phyloP scores from a whole-genome alignment of 2,797 vertebrate genomes.

The Erithacus rubecula region DNA sequence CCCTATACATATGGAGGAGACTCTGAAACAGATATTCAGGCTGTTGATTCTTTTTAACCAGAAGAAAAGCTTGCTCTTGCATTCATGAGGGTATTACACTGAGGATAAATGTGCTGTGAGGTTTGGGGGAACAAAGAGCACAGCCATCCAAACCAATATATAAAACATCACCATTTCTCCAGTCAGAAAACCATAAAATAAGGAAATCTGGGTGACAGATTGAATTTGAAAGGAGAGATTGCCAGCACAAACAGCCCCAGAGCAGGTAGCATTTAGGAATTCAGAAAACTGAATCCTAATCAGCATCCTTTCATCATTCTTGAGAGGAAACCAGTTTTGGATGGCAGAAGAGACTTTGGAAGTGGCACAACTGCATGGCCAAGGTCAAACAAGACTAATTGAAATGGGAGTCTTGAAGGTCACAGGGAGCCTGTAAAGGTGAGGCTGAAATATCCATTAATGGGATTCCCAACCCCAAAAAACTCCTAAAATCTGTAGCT shows the following conservation, averaged over 20 bases:
- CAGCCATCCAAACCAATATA: neutral
- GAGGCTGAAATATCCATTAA: neutral
- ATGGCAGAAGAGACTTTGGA: neutral
- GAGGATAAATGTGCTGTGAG: neutral
- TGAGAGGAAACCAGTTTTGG: neutral
- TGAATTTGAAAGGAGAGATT: neutral
- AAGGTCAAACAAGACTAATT: neutral
- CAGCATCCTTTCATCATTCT: neutral
- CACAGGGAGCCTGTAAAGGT: neutral
- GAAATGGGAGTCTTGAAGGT: neutral
- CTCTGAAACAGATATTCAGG: slow-evolving; percentile 5
- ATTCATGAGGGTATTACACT: neutral
- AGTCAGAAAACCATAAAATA: neutral
- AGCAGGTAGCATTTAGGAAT: neutral
- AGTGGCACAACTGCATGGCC: neutral
- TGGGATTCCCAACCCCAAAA: neutral
- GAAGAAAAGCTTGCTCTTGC: slow-evolving; percentile 34
- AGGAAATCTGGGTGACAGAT: neutral
- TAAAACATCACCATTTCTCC: neutral
- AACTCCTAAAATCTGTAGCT: neutral
- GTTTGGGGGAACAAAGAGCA: neutral
- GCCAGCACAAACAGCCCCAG: neutral
- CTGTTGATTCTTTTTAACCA: slow-evolving; percentile 18
- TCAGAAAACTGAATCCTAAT: neutral
- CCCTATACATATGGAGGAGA: neutral